These are phyloP conservation scores for Meandrusa payeni DNA, from an alignment of 2,888 invertebrate genomes.

Conservation along the genomic window DNA sequence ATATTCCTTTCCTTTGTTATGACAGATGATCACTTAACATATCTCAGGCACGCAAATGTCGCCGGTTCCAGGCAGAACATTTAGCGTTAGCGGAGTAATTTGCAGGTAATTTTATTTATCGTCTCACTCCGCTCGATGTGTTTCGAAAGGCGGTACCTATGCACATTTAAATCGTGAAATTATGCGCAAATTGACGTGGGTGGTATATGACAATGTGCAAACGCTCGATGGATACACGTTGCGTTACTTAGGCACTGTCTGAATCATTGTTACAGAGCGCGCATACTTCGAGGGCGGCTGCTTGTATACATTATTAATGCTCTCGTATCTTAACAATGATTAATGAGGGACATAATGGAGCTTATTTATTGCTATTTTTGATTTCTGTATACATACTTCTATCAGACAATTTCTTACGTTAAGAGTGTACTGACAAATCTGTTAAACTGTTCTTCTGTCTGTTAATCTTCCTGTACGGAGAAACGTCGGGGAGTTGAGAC, in stretches of 20 bases:
- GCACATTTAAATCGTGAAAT: slow-evolving; percentile 69
- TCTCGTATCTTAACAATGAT: slow-evolving; percentile 20
- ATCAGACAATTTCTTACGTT: no score
- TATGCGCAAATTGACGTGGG: slow-evolving; percentile 66
- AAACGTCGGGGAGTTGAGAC: no score
- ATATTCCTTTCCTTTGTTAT: slow-evolving; percentile 27
- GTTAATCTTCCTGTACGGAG: no score
- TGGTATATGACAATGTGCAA: slow-evolving; percentile 71
- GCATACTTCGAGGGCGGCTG: slow-evolving; percentile 22
- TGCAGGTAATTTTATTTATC: slow-evolving; percentile 73
- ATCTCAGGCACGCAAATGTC: slow-evolving; percentile 70
- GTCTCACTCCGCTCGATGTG: slow-evolving; percentile 54
- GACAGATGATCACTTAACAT: slow-evolving; percentile 46
- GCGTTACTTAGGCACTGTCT: slow-evolving; percentile 32
- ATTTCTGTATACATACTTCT: neutral
- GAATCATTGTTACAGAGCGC: slow-evolving; percentile 23
- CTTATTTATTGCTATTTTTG: slow-evolving; percentile 6
- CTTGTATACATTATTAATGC: slow-evolving; percentile 23
- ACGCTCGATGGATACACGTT: slow-evolving; percentile 47
- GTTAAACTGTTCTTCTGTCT: no score
- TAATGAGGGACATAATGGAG: slow-evolving; percentile 8
- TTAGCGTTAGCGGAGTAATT: slow-evolving; percentile 65
- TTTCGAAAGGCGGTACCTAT: slow-evolving; percentile 66
- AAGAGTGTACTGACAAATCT: no score
- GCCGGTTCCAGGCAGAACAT: slow-evolving; percentile 51